Evolutionary conservation across 2,888 invertebrate species (phyloP).

Genomic region (Lacanobia wlatinum): DNA sequence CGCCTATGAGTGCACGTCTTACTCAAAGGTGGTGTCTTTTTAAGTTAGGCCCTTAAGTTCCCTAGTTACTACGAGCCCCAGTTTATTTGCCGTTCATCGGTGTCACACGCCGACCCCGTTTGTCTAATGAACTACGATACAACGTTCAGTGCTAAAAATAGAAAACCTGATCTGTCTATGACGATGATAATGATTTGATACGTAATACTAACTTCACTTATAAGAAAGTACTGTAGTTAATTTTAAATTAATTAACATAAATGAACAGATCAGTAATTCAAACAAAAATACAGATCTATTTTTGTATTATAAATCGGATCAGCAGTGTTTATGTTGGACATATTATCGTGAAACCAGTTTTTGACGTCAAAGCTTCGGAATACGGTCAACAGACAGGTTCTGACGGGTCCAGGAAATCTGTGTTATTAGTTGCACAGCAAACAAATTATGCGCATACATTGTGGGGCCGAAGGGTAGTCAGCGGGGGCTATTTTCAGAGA

Average conservation of each 20-base stretch:
- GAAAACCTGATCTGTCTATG: slow-evolving; percentile 30
- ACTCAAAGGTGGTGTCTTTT: not conserved
- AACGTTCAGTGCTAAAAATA: slow-evolving; percentile 27
- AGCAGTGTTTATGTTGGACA: slow-evolving; percentile 23
- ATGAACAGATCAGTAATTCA: not conserved
- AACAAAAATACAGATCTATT: slow-evolving; percentile 15
- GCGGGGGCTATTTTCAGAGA: not conserved
- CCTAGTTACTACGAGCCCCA: not conserved
- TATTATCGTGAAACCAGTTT: not conserved
- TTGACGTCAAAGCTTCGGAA: not conserved
- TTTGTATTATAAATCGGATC: slow-evolving; percentile 3
- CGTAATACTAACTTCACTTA: not conserved
- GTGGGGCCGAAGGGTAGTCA: not conserved
- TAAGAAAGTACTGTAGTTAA: not conserved
- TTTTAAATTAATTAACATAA: slow-evolving; percentile 11
- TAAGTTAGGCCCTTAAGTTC: not conserved
- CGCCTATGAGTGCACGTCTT: no score
- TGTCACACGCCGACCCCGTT: not conserved
- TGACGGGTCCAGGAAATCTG: not conserved
- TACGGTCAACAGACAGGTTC: not conserved
- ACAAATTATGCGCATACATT: slow-evolving; percentile 33
- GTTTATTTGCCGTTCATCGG: not conserved
- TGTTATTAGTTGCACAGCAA: not conserved
- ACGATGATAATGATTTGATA: not conserved
- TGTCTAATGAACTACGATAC: slow-evolving; percentile 11